A percentile compares a stretch with the other conserved stretches of the same genome.
These are phyloP conservation scores for Nannobrachium achirus DNA, from an alignment of 2,113 vertebrate species.

Conservation along the genomic window DNA sequence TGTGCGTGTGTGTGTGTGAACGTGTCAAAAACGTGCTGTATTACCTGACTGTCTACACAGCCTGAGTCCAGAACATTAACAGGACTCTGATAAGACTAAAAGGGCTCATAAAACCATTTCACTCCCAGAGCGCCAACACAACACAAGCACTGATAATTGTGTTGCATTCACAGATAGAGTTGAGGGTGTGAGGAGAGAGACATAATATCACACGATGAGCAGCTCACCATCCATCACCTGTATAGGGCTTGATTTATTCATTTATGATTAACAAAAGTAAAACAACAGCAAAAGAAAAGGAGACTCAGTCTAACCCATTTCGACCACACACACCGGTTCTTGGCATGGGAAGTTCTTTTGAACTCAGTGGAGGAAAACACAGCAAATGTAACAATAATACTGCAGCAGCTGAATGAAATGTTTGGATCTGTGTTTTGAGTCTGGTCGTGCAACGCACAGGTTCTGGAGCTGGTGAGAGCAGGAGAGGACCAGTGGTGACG, in stretches of 20 bases:
- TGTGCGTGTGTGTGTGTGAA: slow-evolving; percentile 17
- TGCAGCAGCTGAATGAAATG: too few species aligned
- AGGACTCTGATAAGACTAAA: slow-evolving; percentile 37
- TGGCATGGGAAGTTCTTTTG: too few species aligned
- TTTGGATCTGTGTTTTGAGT: too few species aligned
- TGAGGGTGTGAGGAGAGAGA: neutral
- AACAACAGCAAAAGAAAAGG: too few species aligned
- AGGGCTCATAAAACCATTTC: slow-evolving; percentile 32
- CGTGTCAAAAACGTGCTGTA: slow-evolving; percentile 37
- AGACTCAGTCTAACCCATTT: too few species aligned
- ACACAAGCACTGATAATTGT: slow-evolving; percentile 18
- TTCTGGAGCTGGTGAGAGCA: too few species aligned
- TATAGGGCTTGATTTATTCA: neutral
- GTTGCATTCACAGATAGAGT: slow-evolving; percentile 8
- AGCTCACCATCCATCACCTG: neutral
- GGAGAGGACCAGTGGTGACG: too few species aligned
- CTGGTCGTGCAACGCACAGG: too few species aligned
- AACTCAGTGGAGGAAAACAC: too few species aligned
- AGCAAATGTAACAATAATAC: too few species aligned
- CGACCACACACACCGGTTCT: too few species aligned
- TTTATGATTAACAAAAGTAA: neutral
- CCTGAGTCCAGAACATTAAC: slow-evolving; percentile 38
- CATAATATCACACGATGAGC: slow-evolving; percentile 20
- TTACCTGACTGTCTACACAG: slow-evolving; percentile 23
- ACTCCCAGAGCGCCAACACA: slow-evolving; percentile 14